Evolutionary conservation across 2,888 invertebrate genomes (phyloP).

Genomic region (Drosophila histrio): DNA sequence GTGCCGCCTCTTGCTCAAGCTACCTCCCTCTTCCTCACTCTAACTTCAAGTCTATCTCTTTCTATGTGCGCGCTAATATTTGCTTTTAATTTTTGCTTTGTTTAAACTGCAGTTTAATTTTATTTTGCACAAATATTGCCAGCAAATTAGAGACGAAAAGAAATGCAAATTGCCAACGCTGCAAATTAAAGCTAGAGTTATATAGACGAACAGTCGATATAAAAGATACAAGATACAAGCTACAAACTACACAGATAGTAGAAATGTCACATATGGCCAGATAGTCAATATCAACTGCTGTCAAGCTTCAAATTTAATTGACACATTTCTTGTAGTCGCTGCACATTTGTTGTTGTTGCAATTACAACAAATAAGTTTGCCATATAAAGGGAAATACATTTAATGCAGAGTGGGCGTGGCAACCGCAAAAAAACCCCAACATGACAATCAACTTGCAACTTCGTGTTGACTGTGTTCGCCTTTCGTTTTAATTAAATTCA

Average conservation of each 20-base stretch:
- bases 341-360: slow-evolving; percentile 22
- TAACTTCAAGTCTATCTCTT: slow-evolving; percentile 8
- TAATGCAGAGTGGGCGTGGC: slow-evolving; percentile 11
- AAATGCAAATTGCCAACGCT: slow-evolving; percentile 57
- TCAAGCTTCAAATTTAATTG: slow-evolving; percentile 79
- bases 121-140: slow-evolving; percentile 81
- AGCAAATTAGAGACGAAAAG: slow-evolving; percentile 68
- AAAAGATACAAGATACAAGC: slow-evolving; percentile 23
- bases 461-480: slow-evolving; percentile 51
- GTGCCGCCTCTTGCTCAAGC: slow-evolving; percentile 28
- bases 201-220: neutral
- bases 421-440: slow-evolving; percentile 45
- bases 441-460: slow-evolving; percentile 51
- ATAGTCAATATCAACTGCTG: slow-evolving; percentile 50
- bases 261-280: slow-evolving; percentile 7
- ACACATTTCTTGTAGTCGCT: slow-evolving; percentile 65
- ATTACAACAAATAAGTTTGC: slow-evolving; percentile 20
- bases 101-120: slow-evolving; percentile 82
- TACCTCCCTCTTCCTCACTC: neutral
- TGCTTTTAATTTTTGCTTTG: slow-evolving; percentile 82
- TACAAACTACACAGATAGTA: slow-evolving; percentile 22
- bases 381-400: slow-evolving; percentile 5
- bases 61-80: slow-evolving; percentile 71
- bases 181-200: slow-evolving; percentile 5
- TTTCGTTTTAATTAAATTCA: slow-evolving; percentile 59